phyloP scores from a whole-genome alignment of 2,113 vertebrate genomes.

The Ia io region DNA sequence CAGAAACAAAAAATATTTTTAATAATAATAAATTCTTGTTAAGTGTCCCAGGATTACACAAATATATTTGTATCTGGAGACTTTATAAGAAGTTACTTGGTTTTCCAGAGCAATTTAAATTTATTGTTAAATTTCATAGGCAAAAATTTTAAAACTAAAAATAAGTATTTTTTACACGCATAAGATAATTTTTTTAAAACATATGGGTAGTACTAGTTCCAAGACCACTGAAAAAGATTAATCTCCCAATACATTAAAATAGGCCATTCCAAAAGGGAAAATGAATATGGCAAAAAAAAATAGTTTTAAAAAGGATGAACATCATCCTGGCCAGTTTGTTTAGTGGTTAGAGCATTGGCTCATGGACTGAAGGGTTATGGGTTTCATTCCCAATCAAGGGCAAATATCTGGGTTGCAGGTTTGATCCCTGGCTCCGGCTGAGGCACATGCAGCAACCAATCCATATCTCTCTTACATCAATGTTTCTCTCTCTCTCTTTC shows the following conservation, averaged over 20 bases:
- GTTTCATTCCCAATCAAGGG: no score
- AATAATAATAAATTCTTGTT: not conserved
- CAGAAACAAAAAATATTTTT: not conserved
- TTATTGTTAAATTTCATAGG: not conserved
- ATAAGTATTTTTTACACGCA: not conserved
- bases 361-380: no score
- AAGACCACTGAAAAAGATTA: slow-evolving; percentile 5
- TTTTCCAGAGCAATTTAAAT: not conserved
- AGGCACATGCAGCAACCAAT: no score
- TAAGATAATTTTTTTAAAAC: not conserved
- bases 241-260: not conserved
- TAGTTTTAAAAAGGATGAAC: not conserved
- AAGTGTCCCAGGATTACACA: not conserved
- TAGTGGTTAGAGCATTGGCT: no score
- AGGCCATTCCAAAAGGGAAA: not conserved
- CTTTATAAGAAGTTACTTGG: not conserved
- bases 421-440: no score
- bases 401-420: no score
- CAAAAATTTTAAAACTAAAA: not conserved
- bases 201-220: not conserved
- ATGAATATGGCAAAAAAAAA: not conserved
- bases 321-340: not conserved
- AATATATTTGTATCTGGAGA: not conserved
- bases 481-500: no score
- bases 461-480: no score